A percentile compares a stretch with the other conserved stretches of the same genome.
Evolutionary conservation across 2,113 vertebrate genomes (phyloP).

Genomic region (Colaptes auratus): DNA sequence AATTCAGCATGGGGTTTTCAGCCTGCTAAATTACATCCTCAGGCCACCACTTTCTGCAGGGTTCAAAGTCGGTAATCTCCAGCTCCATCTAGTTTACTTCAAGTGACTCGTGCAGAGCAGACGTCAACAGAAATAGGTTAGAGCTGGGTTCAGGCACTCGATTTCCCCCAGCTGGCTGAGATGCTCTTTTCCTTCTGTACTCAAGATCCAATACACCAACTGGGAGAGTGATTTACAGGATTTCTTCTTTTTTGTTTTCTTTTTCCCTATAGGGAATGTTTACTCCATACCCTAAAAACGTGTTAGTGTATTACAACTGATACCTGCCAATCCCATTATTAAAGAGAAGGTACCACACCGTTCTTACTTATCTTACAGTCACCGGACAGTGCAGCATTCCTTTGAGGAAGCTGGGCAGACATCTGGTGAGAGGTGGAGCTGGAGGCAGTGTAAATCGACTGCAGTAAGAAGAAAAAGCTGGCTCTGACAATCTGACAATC

Average conservation of each 20-base stretch:
- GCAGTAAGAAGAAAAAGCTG: not conserved
- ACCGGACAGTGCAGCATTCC: slow-evolving; percentile 18
- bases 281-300: not conserved
- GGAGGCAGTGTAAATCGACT: not conserved
- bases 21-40: slow-evolving; percentile 53
- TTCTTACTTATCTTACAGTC: slow-evolving; percentile 25
- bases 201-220: not conserved
- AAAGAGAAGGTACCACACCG: slow-evolving; percentile 2
- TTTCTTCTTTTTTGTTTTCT: not conserved
- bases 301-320: not conserved
- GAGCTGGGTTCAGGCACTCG: slow-evolving; percentile 12
- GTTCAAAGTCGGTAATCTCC: slow-evolving; percentile 34
- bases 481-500: not conserved
- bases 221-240: slow-evolving; percentile 3
- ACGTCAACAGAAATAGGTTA: slow-evolving; percentile 52
- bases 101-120: slow-evolving; percentile 44
- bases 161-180: slow-evolving; percentile 35
- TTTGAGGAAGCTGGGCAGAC: slow-evolving; percentile 49
- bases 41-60: slow-evolving; percentile 58
- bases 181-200: slow-evolving; percentile 48
- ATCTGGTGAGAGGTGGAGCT: not conserved
- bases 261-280: not conserved
- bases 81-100: slow-evolving; percentile 62
- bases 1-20: slow-evolving; percentile 55
- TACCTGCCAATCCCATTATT: not conserved